These are phyloP conservation scores for Amblyteles armatorius DNA, from an alignment of 2,888 invertebrate genomes.

Conservation along the genomic window DNA sequence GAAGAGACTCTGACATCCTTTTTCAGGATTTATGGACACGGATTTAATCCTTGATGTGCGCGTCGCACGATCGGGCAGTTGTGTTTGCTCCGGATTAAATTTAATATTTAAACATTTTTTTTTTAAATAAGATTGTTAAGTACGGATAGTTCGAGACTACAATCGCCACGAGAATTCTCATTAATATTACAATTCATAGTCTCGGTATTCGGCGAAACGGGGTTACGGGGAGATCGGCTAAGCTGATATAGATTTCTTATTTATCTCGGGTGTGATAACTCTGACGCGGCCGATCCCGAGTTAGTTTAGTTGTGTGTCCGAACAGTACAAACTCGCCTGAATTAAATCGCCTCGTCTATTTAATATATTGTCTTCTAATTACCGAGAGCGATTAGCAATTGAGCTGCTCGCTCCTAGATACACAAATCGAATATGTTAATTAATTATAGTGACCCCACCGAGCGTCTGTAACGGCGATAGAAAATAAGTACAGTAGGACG, in stretches of 20 bases:
- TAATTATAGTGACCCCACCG: slow-evolving; percentile 8
- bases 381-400: background rate
- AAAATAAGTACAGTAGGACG: background rate
- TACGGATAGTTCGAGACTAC: background rate
- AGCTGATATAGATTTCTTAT: slow-evolving; percentile 26
- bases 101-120: background rate
- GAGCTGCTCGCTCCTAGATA: background rate
- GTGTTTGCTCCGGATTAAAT: background rate
- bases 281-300: slow-evolving; percentile 35
- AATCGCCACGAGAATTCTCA: slow-evolving; percentile 11
- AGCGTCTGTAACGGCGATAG: background rate
- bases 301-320: slow-evolving; percentile 9
- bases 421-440: background rate
- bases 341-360: background rate
- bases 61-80: background rate
- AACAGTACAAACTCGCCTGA: slow-evolving; percentile 3
- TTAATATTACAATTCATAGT: background rate
- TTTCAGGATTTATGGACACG: background rate
- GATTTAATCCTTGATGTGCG: background rate
- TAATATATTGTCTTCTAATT: background rate
- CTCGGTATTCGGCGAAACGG: slow-evolving; percentile 10
- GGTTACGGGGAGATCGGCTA: background rate
- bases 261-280: slow-evolving; percentile 39
- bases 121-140: background rate
- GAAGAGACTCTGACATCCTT: background rate